Percentiles rank a stretch among this genome's conserved stretches.
phyloP scores from a whole-genome alignment of 2,797 vertebrate species.

The Spea hammondii region DNA sequence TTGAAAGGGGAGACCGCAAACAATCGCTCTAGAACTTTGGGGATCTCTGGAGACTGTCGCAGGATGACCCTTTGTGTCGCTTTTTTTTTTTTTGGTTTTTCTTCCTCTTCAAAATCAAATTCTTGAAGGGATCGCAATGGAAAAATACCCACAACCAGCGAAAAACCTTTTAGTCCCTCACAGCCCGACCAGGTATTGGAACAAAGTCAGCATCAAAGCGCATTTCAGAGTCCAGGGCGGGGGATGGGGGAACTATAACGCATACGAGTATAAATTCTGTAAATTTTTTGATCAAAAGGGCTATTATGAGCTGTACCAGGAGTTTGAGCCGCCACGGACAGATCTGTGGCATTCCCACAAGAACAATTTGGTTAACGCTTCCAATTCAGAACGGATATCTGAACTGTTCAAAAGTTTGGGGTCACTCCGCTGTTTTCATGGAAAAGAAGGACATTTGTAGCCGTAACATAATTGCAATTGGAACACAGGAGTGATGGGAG shows the following conservation, averaged over 20 bases:
- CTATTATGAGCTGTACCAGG: slow-evolving; percentile 17
- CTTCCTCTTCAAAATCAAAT: slow-evolving; percentile 2
- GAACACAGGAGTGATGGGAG: too few species aligned
- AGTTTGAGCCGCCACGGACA: too few species aligned
- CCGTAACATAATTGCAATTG: too few species aligned
- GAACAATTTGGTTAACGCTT: too few species aligned
- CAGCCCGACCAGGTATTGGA: neutral
- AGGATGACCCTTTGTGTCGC: slow-evolving; percentile 59
- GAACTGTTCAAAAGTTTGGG: too few species aligned
- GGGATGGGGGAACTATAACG: neutral
- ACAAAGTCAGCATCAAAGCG: neutral
- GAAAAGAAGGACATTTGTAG: too few species aligned
- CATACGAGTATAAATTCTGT: neutral
- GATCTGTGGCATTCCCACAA: too few species aligned
- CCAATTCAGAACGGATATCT: too few species aligned
- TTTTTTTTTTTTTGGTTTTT: slow-evolving; percentile 24
- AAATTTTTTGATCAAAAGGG: neutral
- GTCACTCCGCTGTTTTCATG: too few species aligned
- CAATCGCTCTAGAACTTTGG: slow-evolving; percentile 45
- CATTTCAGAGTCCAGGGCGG: neutral
- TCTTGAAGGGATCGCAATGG: slow-evolving; percentile 3
- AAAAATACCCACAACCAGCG: slow-evolving; percentile 43
- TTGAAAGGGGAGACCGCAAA: neutral
- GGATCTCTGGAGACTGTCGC: slow-evolving; percentile 57
- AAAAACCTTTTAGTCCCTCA: neutral